phyloP scores from a whole-genome alignment of 2,888 invertebrate genomes.

The Argyresthia albistria region DNA sequence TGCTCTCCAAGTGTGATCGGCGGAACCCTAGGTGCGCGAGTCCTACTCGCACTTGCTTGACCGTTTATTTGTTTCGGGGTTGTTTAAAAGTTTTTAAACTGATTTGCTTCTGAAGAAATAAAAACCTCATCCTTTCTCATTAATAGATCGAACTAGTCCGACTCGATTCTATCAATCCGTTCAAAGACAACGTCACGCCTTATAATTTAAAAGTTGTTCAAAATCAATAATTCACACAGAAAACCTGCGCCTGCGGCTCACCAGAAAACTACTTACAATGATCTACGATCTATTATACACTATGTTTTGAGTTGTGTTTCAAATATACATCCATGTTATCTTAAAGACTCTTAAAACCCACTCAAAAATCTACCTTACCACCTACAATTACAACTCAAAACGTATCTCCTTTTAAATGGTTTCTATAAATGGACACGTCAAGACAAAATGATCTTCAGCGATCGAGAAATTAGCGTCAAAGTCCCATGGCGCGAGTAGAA shows the following conservation, averaged over 20 bases:
- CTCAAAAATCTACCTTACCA: background rate
- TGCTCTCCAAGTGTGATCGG: no score
- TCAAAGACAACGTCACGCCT: background rate
- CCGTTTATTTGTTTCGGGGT: no score
- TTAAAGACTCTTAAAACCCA: background rate
- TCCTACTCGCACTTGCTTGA: no score
- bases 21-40: no score
- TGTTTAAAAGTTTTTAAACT: no score
- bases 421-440: background rate
- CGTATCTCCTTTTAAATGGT: background rate
- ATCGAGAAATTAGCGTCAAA: background rate
- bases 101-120: no score
- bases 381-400: background rate
- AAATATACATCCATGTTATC: background rate
- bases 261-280: slow-evolving; percentile 10
- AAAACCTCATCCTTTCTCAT: no score
- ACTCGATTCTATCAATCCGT: no score
- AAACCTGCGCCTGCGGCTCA: slow-evolving; percentile 3
- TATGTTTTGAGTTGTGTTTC: background rate
- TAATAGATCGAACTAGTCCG: no score
- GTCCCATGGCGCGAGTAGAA: background rate
- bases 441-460: background rate
- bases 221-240: slow-evolving; percentile 2
- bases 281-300: slow-evolving; percentile 8
- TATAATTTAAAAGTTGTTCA: background rate